Evolutionary conservation across 2,797 vertebrate genomes (phyloP), one percentile per base, ranked within the genome.

Genomic region (Pelodytes ibericus): DNA sequence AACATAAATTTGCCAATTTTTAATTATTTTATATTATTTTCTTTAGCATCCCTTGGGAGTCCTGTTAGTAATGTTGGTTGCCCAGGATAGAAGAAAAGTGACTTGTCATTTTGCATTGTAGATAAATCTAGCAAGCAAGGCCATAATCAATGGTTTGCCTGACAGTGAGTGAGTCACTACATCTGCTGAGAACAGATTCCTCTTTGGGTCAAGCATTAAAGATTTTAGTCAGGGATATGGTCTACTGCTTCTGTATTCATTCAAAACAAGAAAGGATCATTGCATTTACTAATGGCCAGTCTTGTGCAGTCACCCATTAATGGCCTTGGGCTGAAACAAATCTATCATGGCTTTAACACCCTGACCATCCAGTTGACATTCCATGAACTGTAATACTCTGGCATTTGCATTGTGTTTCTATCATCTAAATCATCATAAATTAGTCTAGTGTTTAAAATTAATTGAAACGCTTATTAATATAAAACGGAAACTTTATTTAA

Each of bases 181-280:
- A 44, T 16, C 9, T 41, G 53, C 24, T 44, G 24, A 69, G 59
- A 44, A 31, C 67, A 47, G 59, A 76, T 76, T 76, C 66, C 66
- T 62, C 36, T 6, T 18, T 39, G 59, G 47, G 33, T 76, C 68
- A 77, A 20, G 51, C 60, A 64, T 58, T 77, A 59, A 33, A 71
- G 59, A 18, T 49, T 53, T 24, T 53, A 53, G n/a, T 3, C 20
- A 53, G 49, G n/a, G n/a, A 11, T 24, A 53, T 6, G 0, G 53
- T 20, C 16, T 31, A 11, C 22, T 39, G n/a, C 20, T 1, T 58
- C 11, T 33, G 59, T 66, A 66, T 53, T 66, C 2, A 41, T 24
- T 29, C n/a, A 27, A 31, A 11, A 25, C n/a, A 24, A 22, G 27
- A 36, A 18, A 7, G 8, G 26, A 11, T 30, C 49, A 57, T 29